phyloP scores from a whole-genome alignment of 2,797 vertebrate species.

The Sylvia borin region DNA sequence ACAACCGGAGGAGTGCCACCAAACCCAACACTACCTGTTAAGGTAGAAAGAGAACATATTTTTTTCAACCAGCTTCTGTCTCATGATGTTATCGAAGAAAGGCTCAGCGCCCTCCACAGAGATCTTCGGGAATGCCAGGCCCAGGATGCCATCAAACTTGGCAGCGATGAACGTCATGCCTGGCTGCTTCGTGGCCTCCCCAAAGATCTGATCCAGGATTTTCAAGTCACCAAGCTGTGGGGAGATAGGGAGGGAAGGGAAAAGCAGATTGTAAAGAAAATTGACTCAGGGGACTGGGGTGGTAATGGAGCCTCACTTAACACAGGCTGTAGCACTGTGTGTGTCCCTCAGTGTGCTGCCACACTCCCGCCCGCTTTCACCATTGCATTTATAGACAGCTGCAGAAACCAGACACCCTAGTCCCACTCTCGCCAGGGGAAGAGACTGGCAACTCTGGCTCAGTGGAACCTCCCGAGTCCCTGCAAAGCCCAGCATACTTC shows the following conservation, averaged over 20 bases:
- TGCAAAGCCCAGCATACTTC: background rate
- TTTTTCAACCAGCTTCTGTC: constrained; percentile 85
- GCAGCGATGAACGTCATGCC: constrained; percentile 90
- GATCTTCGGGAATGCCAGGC: constrained; percentile 87
- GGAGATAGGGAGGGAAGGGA: background rate
- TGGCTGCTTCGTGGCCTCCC: constrained; percentile 92
- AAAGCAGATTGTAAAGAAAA: background rate
- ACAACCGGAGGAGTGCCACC: background rate
- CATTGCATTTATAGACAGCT: background rate
- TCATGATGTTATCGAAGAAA: constrained; percentile 93
- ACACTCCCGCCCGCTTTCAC: background rate
- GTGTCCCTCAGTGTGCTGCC: rapidly evolving
- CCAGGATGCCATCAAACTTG: constrained; percentile 96
- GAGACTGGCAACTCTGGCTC: background rate
- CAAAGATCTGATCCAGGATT: constrained; percentile 86
- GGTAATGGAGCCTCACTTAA: background rate
- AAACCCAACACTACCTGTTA: constrained; percentile 74
- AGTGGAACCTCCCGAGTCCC: background rate
- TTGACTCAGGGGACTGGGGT: background rate
- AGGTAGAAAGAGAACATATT: constrained; percentile 96
- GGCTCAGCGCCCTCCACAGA: constrained; percentile 86
- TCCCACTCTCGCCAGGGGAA: background rate
- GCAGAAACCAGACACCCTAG: background rate
- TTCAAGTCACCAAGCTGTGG: constrained; percentile 73
- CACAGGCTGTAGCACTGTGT: background rate